These are phyloP conservation scores for Scolopax rusticola DNA, from an alignment of 2,797 vertebrate genomes.

Conservation along the genomic window DNA sequence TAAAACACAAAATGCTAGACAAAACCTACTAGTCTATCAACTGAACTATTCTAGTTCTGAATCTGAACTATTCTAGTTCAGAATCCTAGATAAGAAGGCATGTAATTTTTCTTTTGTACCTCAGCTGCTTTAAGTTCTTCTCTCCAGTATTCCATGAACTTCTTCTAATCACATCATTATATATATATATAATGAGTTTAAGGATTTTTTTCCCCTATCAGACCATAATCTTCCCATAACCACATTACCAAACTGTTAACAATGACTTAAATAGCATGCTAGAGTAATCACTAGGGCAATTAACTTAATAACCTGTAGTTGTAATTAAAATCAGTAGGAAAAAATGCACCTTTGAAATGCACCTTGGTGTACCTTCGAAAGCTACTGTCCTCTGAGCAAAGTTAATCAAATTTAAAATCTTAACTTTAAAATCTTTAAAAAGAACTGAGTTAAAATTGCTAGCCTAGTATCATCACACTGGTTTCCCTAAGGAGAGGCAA, in stretches of 20 bases:
- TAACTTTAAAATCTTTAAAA: background rate
- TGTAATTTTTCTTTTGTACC: background rate
- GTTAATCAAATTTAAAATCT: background rate
- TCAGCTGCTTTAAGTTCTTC: background rate
- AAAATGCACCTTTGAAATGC: background rate
- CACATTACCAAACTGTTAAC: background rate
- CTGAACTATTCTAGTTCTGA: too few relatives aligned
- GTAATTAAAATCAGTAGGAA: background rate
- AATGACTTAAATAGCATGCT: background rate
- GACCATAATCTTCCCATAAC: background rate
- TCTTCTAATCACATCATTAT: background rate
- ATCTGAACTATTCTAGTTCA: background rate
- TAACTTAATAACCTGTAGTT: background rate
- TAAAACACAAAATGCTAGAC: background rate
- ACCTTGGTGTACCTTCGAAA: background rate
- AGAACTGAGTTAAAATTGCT: background rate
- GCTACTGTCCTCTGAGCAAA: background rate
- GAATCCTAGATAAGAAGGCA: background rate
- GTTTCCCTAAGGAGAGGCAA: background rate
- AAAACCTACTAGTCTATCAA: background rate
- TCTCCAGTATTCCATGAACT: background rate
- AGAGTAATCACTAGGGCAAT: background rate
- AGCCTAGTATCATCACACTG: background rate
- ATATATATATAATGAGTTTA: background rate
- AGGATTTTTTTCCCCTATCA: background rate